Evolutionary conservation across 2,888 invertebrate genomes (phyloP), one percentile per base, ranked within the genome.

Genomic region (Seira sanloemensis): DNA sequence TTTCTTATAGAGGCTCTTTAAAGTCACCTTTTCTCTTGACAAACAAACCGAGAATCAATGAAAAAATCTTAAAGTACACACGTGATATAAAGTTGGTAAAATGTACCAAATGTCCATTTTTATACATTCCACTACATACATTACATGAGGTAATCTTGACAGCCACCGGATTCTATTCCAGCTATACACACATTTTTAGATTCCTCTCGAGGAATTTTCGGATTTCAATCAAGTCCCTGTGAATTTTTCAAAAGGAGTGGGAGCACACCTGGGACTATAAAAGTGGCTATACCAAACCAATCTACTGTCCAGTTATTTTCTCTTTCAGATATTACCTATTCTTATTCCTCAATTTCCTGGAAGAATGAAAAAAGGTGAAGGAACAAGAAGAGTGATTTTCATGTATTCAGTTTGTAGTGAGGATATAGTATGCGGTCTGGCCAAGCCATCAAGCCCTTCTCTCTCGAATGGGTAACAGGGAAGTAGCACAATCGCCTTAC

Each of bases 231-330:
- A 84, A 84, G 84, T 84, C 84, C 78, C 75, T 46, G 58, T 84
- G 84, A 84, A 84, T 84, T 84, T 84, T 84, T 84, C 75, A 84
- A 71, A 75, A 84, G 84, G 75, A 78, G 78, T 73, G 72, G 73
- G 71, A 75, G 84, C 84, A 78, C 84, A 84, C 84, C 84, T 84
- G 84, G 84, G 84, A 84, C 84, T 84, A 84, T 84, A 84, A 84
- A 84, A 83, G 83, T 83, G 83, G 78, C 84, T 78, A 74, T 58
- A 58, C 58, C 58, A 58, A 58, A 58, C 74, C 84, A 84, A 84
- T 84, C 78, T 84, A 68, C 23, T 78, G 84, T 84, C 84, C 84
- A 78, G 84, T 78, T 72, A 58, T 58, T 58, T 58, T 9, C 58
- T 18, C 18, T 58, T 58, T 58, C 58, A 58, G 58, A 9, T 58